These are phyloP conservation scores for Sebastiscus albofasciatus DNA, from an alignment of 2,797 vertebrate genomes.

Conservation along the genomic window DNA sequence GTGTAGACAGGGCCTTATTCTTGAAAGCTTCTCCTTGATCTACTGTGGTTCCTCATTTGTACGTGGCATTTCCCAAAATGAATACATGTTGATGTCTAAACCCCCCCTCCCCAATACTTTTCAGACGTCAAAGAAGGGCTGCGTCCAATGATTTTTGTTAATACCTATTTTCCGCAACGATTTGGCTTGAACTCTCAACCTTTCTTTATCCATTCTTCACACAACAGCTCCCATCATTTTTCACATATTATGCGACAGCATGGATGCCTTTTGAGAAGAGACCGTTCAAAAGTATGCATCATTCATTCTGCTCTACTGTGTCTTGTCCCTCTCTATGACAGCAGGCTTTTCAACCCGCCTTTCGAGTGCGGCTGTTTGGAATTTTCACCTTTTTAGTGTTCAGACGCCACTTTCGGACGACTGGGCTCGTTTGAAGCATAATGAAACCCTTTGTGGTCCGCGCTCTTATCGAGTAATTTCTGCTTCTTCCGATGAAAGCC, in stretches of 20 bases:
- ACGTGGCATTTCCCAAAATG: background rate
- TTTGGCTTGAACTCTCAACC: background rate
- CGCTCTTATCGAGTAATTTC: background rate
- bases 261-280: background rate
- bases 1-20: no score
- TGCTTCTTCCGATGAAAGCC: background rate
- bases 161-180: background rate
- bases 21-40: no score
- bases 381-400: background rate
- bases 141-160: no score
- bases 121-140: background rate
- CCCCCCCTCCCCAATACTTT: background rate
- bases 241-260: background rate
- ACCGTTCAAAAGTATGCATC: background rate
- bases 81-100: background rate
- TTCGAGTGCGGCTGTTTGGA: background rate
- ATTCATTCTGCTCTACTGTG: background rate
- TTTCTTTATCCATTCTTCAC: no score
- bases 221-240: background rate
- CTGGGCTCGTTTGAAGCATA: background rate
- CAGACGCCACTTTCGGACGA: background rate
- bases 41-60: background rate
- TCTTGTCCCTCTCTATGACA: background rate
- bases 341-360: background rate
- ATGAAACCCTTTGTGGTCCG: background rate